Conservation (phyloP, 1,140 invertebrate genomes). For the Popillia japonica region DNA sequence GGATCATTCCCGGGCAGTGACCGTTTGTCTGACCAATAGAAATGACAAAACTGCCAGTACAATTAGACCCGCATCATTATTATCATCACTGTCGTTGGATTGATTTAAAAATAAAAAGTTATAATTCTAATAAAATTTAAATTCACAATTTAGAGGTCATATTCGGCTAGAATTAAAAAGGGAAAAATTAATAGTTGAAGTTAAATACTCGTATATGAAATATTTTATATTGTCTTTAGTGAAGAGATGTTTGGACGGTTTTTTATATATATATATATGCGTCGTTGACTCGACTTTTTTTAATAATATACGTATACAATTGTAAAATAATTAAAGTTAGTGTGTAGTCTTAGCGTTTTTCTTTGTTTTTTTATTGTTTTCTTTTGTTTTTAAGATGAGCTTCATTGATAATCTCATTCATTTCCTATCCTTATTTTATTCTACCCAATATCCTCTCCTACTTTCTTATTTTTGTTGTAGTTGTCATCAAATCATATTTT, state of each 20-base stretch:
- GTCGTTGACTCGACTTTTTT: slow-evolving; percentile 53
- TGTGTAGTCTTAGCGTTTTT: slow-evolving; percentile 48
- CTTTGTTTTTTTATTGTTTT: slow-evolving; percentile 5
- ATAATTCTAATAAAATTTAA: slow-evolving; percentile 31
- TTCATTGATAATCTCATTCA: slow-evolving; percentile 40
- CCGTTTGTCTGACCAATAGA: slow-evolving; percentile 50
- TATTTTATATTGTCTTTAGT: slow-evolving; percentile 54
- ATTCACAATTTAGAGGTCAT: slow-evolving; percentile 2
- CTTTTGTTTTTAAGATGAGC: slow-evolving; percentile 40
- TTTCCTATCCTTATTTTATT: neutral
- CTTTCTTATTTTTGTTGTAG: slow-evolving; percentile 24
- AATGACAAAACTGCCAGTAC: slow-evolving; percentile 52
- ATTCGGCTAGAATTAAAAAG: slow-evolving; percentile 9
- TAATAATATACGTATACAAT: slow-evolving; percentile 54
- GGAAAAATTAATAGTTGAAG: slow-evolving; percentile 48
- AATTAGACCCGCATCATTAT: slow-evolving; percentile 22
- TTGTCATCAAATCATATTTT: slow-evolving; percentile 38
- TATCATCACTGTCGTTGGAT: slow-evolving; percentile 32
- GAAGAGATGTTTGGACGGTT: slow-evolving; percentile 52
- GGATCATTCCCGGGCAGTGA: slow-evolving; percentile 55
- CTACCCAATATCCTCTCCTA: neutral
- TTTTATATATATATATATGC: slow-evolving; percentile 49
- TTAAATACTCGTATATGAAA: slow-evolving; percentile 53
- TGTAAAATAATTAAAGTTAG: slow-evolving; percentile 55
- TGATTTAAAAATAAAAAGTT: neutral